Conservation (phyloP, 2,888 invertebrate species). For the Escarpia spicata region DNA sequence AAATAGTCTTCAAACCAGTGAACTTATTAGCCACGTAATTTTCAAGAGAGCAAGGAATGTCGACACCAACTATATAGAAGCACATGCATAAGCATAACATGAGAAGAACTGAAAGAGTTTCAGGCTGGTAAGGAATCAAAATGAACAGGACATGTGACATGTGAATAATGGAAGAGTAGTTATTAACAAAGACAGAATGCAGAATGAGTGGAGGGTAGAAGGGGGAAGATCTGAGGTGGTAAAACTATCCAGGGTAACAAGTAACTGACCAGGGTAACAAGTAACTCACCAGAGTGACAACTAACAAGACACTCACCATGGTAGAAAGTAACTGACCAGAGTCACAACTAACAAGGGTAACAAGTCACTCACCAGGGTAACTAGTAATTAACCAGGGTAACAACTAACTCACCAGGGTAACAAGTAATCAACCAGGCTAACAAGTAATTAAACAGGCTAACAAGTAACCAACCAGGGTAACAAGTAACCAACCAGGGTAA, state of each 20-base stretch:
- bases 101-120: no score
- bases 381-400: background rate
- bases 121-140: no score
- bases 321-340: background rate
- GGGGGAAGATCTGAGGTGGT: background rate
- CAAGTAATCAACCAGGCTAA: background rate
- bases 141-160: no score
- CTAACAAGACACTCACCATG: background rate
- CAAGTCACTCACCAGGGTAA: conserved; percentile 8
- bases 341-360: conserved; percentile 14
- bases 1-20: no score
- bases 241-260: background rate
- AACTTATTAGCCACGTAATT: no score
- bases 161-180: background rate
- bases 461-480: no score
- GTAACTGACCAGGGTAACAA: background rate
- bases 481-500: no score
- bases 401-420: background rate
- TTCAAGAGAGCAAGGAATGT: no score
- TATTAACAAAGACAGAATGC: background rate
- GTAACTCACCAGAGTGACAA: background rate
- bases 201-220: background rate
- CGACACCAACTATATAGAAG: no score
- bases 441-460: no score
- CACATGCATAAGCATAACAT: no score